These are phyloP conservation scores for Corydoras sp. DNA, from an alignment of 2,113 vertebrate genomes.

Conservation along the genomic window DNA sequence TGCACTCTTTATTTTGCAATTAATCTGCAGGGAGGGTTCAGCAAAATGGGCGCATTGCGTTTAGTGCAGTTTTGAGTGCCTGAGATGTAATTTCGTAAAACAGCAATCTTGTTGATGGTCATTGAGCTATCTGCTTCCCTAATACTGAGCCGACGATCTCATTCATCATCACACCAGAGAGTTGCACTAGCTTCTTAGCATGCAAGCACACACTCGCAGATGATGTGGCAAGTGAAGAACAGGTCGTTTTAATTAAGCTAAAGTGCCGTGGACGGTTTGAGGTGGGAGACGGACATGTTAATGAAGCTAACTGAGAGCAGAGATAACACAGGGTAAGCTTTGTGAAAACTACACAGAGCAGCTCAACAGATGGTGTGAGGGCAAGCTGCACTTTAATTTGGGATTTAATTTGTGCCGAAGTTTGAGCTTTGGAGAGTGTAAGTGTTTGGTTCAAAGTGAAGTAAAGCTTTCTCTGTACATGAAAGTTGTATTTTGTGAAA, in stretches of 20 bases:
- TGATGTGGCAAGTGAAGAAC: conserved; percentile 22
- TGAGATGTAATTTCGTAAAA: conserved; percentile 18
- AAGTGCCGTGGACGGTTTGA: conserved; percentile 41
- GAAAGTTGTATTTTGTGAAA: no score
- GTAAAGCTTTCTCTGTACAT: no score
- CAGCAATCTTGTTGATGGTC: conserved; percentile 7
- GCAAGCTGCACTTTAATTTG: conserved; percentile 26
- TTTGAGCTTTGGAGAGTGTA: not conserved
- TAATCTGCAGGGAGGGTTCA: conserved; percentile 15
- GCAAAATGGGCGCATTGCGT: not conserved
- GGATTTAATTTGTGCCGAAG: conserved; percentile 34
- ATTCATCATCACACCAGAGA: conserved; percentile 27
- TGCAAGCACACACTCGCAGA: conserved; percentile 30
- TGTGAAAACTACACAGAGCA: not conserved
- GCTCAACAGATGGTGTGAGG: conserved; percentile 20
- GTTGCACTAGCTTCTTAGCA: conserved; percentile 42
- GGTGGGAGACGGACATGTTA: conserved; percentile 44
- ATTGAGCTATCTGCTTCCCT: no score
- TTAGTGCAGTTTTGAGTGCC: conserved; percentile 22
- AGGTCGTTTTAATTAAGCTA: conserved; percentile 43
- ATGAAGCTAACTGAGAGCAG: conserved; percentile 36
- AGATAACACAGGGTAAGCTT: conserved; percentile 25
- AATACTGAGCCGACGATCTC: no score
- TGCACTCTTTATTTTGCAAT: conserved; percentile 12
- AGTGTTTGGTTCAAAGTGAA: no score